Conservation (phyloP, 2,113 vertebrate genomes). For the Colinus virginianus region DNA sequence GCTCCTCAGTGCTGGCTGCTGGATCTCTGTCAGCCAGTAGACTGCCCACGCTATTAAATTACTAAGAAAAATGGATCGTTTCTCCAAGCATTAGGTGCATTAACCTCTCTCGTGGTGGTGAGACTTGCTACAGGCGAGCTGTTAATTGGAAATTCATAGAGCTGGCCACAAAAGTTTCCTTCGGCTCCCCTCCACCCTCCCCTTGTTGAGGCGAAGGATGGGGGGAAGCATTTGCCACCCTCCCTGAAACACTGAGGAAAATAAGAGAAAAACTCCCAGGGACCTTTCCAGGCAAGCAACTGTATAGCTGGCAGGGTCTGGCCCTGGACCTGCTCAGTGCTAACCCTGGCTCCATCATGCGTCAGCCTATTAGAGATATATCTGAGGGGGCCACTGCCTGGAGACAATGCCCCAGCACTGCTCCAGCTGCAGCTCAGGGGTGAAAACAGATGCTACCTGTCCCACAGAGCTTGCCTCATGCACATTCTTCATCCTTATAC, state of each 20-base stretch:
- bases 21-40: constrained; percentile 32
- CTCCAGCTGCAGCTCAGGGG: not conserved
- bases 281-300: not conserved
- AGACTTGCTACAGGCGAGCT: not conserved
- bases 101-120: constrained; percentile 21
- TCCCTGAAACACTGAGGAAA: not conserved
- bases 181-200: not conserved
- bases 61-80: constrained; percentile 62
- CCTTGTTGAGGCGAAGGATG: not conserved
- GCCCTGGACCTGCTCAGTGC: not conserved
- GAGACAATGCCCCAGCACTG: not conserved
- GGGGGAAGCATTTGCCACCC: not conserved
- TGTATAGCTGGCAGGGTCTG: not conserved
- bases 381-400: not conserved
- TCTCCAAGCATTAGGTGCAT: constrained; percentile 64
- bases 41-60: constrained; percentile 65
- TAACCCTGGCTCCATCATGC: not conserved
- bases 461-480: rapidly evolving
- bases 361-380: rapidly evolving
- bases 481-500: not conserved
- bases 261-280: not conserved
- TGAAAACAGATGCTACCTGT: not conserved
- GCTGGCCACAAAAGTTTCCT: constrained; percentile 8
- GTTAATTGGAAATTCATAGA: constrained; percentile 58
- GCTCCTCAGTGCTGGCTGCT: constrained; percentile 57